A percentile compares a stretch with the other conserved stretches of the same genome.
These are phyloP conservation scores for Falco naumanni DNA, from an alignment of 2,797 vertebrate genomes.

Conservation along the genomic window DNA sequence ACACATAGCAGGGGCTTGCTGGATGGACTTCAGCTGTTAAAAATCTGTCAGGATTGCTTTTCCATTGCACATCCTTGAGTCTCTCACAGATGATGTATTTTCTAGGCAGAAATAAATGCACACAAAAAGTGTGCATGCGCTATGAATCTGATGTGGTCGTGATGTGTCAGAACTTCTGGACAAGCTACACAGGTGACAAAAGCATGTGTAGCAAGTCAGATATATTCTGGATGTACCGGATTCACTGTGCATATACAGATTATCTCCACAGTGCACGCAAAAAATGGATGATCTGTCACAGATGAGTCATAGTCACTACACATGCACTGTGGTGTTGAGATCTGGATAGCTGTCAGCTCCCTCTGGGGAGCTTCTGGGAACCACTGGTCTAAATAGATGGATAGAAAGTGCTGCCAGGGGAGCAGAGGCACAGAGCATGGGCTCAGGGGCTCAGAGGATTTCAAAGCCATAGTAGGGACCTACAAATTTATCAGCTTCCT, in stretches of 20 bases:
- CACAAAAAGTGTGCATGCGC: neutral
- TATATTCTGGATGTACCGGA: neutral
- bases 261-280: neutral
- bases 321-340: neutral
- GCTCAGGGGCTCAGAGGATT: neutral
- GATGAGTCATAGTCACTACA: constrained; percentile 38
- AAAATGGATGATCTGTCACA: constrained; percentile 12
- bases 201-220: neutral
- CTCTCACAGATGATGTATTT: neutral
- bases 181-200: neutral
- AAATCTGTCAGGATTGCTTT: neutral
- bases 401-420: neutral
- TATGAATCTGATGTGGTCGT: neutral
- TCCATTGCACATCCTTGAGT: neutral
- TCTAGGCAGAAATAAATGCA: neutral
- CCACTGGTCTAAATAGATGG: neutral
- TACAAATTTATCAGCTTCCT: neutral
- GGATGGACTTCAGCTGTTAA: neutral
- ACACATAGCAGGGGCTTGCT: neutral
- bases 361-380: constrained; percentile 18
- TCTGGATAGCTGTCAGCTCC: constrained; percentile 32
- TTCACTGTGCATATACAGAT: neutral
- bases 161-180: neutral
- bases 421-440: neutral
- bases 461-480: neutral